phyloP scores from a whole-genome alignment of 2,797 vertebrate genomes.

The Simalia tracyae region DNA sequence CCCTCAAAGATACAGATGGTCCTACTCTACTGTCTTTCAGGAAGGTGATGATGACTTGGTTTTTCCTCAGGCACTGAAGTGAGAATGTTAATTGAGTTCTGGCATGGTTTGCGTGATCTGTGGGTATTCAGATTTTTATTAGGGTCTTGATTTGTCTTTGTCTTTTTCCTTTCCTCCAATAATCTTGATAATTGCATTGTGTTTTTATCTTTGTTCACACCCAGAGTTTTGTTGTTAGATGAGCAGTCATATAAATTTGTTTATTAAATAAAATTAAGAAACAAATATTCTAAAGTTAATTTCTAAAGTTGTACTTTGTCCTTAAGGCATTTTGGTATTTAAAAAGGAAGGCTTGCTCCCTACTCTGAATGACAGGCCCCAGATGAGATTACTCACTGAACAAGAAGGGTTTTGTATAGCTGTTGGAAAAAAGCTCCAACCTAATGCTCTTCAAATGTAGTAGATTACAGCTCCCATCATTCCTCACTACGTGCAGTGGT shows the following conservation, averaged over 20 bases:
- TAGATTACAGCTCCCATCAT: not conserved
- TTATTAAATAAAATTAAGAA: no score
- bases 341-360: not conserved
- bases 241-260: not conserved
- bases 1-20: not conserved
- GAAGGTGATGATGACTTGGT: not conserved
- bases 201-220: not conserved
- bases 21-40: not conserved
- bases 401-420: not conserved
- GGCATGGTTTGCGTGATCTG: not conserved
- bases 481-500: not conserved
- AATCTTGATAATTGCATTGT: not conserved
- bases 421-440: not conserved
- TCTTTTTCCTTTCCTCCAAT: not conserved
- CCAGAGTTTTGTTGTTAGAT: not conserved
- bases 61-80: not conserved
- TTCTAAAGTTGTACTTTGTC: not conserved
- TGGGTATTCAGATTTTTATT: not conserved
- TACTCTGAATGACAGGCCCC: not conserved
- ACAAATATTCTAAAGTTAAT: no score
- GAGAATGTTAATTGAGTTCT: not conserved
- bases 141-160: not conserved
- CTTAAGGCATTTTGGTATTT: not conserved
- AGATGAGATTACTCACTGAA: not conserved
- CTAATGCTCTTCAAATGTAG: not conserved